These are phyloP conservation scores for Bujurquina vittata DNA, from an alignment of 2,113 vertebrate species.

Conservation along the genomic window DNA sequence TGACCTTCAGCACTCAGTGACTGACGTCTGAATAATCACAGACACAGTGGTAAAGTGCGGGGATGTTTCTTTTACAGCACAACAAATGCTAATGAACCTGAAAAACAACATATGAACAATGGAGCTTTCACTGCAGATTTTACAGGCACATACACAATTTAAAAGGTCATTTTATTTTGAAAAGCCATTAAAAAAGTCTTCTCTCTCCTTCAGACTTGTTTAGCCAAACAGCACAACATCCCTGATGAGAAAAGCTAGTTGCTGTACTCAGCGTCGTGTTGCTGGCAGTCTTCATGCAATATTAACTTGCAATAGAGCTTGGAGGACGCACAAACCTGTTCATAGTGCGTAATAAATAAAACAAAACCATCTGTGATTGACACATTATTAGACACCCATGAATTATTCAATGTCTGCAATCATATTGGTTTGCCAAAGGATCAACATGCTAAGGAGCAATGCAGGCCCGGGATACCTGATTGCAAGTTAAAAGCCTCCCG, in stretches of 20 bases:
- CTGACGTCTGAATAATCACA: background rate
- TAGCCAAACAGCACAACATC: constrained; percentile 54
- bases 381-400: constrained; percentile 77
- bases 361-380: constrained; percentile 76
- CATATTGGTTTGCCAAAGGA: constrained; percentile 70
- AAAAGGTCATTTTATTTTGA: constrained; percentile 36
- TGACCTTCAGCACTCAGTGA: background rate
- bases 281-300: constrained; percentile 72
- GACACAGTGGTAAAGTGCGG: background rate
- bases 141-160: background rate
- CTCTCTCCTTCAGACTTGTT: constrained; percentile 44
- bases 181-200: constrained; percentile 29
- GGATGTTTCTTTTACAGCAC: constrained; percentile 9
- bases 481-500: constrained; percentile 72
- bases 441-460: constrained; percentile 67
- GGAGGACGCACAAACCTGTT: constrained; percentile 63
- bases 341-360: constrained; percentile 71
- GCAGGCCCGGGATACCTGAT: constrained; percentile 68
- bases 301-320: constrained; percentile 70
- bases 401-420: constrained; percentile 79
- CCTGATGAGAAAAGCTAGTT: constrained; percentile 48
- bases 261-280: constrained; percentile 54
- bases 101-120: constrained; percentile 26
- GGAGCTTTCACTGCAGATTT: constrained; percentile 17
- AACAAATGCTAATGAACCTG: constrained; percentile 36